Conservation (phyloP, 2,113 vertebrate genomes). For the Platycercus adscitus region DNA sequence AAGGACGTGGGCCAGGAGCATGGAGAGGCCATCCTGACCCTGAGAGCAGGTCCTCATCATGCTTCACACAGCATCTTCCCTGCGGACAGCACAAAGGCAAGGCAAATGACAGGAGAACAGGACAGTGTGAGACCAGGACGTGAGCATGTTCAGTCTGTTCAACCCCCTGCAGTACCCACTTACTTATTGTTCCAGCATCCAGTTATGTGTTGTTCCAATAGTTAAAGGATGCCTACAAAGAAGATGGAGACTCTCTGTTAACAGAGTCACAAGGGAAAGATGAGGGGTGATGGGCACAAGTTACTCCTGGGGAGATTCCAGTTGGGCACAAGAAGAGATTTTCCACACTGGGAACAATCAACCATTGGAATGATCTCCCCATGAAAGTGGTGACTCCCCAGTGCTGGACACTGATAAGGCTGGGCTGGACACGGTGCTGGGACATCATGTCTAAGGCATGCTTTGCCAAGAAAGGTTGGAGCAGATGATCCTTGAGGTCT, state of each 20-base stretch:
- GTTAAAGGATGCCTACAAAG: not conserved
- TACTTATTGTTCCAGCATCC: not conserved
- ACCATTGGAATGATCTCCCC: not conserved
- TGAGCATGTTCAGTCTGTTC: not conserved
- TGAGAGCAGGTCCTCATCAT: not conserved
- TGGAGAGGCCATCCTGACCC: not conserved
- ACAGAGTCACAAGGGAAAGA: not conserved
- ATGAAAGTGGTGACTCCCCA: not conserved
- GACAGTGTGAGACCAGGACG: not conserved
- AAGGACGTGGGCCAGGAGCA: not conserved
- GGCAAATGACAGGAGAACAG: not conserved
- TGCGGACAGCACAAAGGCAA: not conserved
- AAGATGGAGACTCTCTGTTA: not conserved
- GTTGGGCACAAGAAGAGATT: not conserved
- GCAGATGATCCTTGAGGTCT: not conserved
- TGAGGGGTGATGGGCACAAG: not conserved
- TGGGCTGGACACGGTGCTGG: not conserved
- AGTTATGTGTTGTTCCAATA: not conserved
- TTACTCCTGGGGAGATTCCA: not conserved
- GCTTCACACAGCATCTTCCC: not conserved
- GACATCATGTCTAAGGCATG: not conserved
- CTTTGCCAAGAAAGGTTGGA: not conserved
- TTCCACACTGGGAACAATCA: not conserved
- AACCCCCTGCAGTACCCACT: not conserved
- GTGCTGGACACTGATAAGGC: not conserved